Evolutionary conservation across 2,888 invertebrate species (phyloP).

Genomic region (Lampropteryx suffumata): DNA sequence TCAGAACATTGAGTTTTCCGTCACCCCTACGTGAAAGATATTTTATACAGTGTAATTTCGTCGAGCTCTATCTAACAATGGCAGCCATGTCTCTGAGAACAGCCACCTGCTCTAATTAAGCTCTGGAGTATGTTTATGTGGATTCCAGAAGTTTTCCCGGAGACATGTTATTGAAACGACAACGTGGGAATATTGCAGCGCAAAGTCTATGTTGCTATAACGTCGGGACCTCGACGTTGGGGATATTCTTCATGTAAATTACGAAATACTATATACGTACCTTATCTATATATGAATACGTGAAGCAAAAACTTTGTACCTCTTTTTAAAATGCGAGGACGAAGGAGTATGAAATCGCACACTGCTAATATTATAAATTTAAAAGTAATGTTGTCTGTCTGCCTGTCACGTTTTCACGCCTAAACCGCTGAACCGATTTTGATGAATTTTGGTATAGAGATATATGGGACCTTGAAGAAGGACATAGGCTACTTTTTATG

Average conservation of each 20-base stretch:
- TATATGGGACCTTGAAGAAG: no score
- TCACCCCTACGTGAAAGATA: neutral
- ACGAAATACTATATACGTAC: no score
- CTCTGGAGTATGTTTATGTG: slow-evolving; percentile 33
- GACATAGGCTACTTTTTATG: no score
- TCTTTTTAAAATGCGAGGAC: no score
- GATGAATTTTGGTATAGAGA: no score
- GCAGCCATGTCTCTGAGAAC: slow-evolving; percentile 23
- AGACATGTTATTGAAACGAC: slow-evolving; percentile 25
- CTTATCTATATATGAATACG: no score
- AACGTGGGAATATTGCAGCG: slow-evolving; percentile 32
- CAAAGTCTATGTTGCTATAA: slow-evolving; percentile 25
- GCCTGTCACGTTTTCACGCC: no score
- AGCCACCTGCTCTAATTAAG: slow-evolving; percentile 37
- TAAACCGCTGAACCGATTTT: no score
- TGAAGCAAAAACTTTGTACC: no score
- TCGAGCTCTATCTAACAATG: slow-evolving; percentile 28
- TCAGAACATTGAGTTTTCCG: neutral
- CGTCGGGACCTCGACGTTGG: neutral
- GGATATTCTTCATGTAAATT: slow-evolving; percentile 2
- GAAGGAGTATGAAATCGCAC: no score
- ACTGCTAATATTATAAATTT: no score
- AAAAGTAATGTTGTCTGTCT: no score
- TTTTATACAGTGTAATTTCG: slow-evolving; percentile 16
- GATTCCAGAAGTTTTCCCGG: slow-evolving; percentile 33